These are phyloP conservation scores for Litoditis marina DNA, from an alignment of 2,888 invertebrate genomes.

Conservation along the genomic window DNA sequence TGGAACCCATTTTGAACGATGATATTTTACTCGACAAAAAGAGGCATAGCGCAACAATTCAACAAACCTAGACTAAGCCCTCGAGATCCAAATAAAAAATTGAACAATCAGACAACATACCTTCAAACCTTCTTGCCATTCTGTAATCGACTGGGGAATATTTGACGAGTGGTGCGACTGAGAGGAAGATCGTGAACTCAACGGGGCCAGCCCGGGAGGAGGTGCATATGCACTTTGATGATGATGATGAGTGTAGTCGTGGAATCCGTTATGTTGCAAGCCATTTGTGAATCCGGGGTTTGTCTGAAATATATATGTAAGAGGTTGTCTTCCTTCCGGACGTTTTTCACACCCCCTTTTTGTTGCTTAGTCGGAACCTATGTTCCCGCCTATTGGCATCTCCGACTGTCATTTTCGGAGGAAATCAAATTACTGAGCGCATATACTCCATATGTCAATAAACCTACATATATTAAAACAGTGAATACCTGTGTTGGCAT, in stretches of 20 bases:
- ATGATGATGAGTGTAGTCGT: slow-evolving; percentile 1
- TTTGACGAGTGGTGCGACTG: slow-evolving; percentile 13
- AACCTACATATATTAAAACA: no score
- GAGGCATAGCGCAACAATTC: neutral
- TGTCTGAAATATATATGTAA: no score
- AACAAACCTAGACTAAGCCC: no score
- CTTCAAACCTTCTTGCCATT: slow-evolving; percentile 43
- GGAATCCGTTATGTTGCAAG: neutral
- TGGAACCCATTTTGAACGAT: no score
- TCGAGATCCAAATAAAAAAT: no score
- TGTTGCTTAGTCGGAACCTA: neutral
- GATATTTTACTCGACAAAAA: neutral
- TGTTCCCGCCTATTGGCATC: slow-evolving; percentile 1
- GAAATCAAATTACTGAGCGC: neutral
- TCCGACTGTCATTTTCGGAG: neutral
- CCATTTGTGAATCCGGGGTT: no score
- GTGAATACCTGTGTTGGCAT: no score
- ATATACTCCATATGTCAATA: no score
- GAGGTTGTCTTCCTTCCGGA: no score
- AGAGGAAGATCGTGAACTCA: slow-evolving; percentile 6
- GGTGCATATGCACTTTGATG: slow-evolving; percentile 11
- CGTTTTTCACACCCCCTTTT: neutral
- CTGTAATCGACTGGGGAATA: slow-evolving; percentile 22
- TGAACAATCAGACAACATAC: no score
- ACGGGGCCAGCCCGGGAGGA: slow-evolving; percentile 22